Evolutionary conservation across 2,888 invertebrate species (phyloP), one percentile per base, ranked within the genome.

Genomic region (Synergus itoensis): DNA sequence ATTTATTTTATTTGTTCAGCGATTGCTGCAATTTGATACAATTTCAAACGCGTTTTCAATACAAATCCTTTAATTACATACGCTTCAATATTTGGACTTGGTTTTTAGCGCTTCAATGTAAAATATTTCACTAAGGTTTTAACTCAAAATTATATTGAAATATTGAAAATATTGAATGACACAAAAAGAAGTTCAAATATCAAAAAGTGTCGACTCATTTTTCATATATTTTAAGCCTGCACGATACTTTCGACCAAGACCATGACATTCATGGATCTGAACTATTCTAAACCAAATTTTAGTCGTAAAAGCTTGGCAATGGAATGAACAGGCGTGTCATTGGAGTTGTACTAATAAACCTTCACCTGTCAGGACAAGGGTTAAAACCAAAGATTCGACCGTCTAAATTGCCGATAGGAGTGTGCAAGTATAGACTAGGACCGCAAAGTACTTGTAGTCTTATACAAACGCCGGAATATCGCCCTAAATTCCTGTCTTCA

Each of bases 401-500:
- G 16, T 8, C 45, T 45, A 69, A 11, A 45, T 69, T 69, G 5
- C 28, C 45, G 67, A 69, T 45, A 69, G 16, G 14, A 45, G 16
- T 8, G 16, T 1, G 16, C 67, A 21, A 67, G 16, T 45, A 67
- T 45, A 67, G 14, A 45, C 45, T 69, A 21, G 7, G 45, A 28
- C 67, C 45, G 43, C 28, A 28, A 69, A 48, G 67, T 48, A 69
- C 9, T 67, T 67, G 12, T 67, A 48, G 63, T 16, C 63, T 16
- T 48, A 69, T 41, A 28, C 28, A 69, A 28, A 69, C 45, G 28
- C 45, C 21, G 28, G 14, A 45, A 69, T 67, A 28, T 43, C 28
- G 67, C 43, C 67, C 67, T 43, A 67, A 67, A 67, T 67, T 67
- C 45, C 43, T 67, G 43, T 21, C 21, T 67, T 45, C 67, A 45